phyloP scores from a whole-genome alignment of 2,113 vertebrate genomes.

The Austrofundulus limnaeus region DNA sequence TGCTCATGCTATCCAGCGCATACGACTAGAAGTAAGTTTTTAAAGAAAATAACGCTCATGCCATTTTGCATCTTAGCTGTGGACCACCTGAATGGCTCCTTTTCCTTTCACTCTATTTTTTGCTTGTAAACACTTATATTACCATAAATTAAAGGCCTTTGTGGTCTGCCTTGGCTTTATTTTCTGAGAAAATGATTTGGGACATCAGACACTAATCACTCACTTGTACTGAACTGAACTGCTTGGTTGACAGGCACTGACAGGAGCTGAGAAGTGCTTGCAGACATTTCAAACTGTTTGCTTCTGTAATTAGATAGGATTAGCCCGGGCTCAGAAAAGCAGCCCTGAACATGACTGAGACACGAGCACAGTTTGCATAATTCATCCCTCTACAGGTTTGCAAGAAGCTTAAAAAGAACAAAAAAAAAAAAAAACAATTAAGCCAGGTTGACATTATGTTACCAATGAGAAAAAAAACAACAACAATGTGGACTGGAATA shows the following conservation, averaged over 20 bases:
- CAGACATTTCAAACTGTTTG: conserved; percentile 57
- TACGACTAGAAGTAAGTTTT: conserved; percentile 31
- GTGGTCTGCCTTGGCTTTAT: conserved; percentile 17
- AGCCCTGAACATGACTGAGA: conserved; percentile 41
- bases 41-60: conserved; percentile 31
- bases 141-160: conserved; percentile 43
- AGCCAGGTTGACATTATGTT: neutral
- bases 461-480: neutral
- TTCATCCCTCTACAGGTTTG: conserved; percentile 54
- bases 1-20: conserved; percentile 39
- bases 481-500: neutral
- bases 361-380: conserved; percentile 57
- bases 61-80: conserved; percentile 12
- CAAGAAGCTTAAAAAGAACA: conserved; percentile 15
- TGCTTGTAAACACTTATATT: conserved; percentile 28
- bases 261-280: conserved; percentile 33
- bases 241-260: conserved; percentile 22
- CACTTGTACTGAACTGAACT: conserved; percentile 30
- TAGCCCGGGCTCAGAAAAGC: conserved; percentile 59
- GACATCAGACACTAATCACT: conserved; percentile 34
- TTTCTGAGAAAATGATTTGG: conserved; percentile 49
- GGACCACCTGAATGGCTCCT: conserved; percentile 27
- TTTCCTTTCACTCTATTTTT: conserved; percentile 23
- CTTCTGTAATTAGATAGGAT: conserved; percentile 68
- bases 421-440: neutral